Base-by-base conservation (phyloP, 2,888 invertebrate genomes). In the Lucinisca nassula region DNA sequence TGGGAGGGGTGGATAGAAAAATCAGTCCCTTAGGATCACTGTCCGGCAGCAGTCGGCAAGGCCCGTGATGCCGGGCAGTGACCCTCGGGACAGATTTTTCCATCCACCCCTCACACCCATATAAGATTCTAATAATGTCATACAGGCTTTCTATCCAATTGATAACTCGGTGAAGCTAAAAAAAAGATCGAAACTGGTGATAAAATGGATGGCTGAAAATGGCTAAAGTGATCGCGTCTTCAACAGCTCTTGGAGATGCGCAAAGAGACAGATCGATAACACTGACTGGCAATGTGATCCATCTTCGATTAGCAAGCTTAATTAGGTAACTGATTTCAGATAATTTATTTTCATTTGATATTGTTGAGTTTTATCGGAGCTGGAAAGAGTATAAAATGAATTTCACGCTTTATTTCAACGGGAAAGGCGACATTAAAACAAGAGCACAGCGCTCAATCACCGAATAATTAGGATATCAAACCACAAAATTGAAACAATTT, bases 331-430 rank as follows among this genome's bases (percentile, higher is more conserved):
- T 67, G 67, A 67, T 67, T 67, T 67, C 67, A 35, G 67, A 67
- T 67, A 67, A 67, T 67, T 67, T 67, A 67, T 67, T 67, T 67
- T 67, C 67, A 67, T 67, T 67, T 67, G 67, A 67, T 67, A 67
- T 21, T 67, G 67, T 67, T 67, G 67, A 67, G 67, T 35, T 35
- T 35, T 35, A 67, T 67, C 67, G 27, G 35, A 67, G 67, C 10
- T 10, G 21, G 67, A 67, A 67, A 17, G 67, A 21, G 67, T 67
- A 24, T 67, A 67, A 67, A 67, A 67, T 67, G 67, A 67, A 67
- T 67, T 67, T 67, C 67, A 67, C 67, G 67, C 67, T 67, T 61
- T 67, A 67, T 67, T 67, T 67, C 67, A 67, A 67, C 30, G 30
- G 12, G 67, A 35, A 67, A 30, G n/a, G 24, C 67, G 67, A 67